These are phyloP conservation scores for honey bee (Apis mellifera) DNA, from an alignment of 1,140 invertebrate species.

Conservation along the genomic window DNA sequence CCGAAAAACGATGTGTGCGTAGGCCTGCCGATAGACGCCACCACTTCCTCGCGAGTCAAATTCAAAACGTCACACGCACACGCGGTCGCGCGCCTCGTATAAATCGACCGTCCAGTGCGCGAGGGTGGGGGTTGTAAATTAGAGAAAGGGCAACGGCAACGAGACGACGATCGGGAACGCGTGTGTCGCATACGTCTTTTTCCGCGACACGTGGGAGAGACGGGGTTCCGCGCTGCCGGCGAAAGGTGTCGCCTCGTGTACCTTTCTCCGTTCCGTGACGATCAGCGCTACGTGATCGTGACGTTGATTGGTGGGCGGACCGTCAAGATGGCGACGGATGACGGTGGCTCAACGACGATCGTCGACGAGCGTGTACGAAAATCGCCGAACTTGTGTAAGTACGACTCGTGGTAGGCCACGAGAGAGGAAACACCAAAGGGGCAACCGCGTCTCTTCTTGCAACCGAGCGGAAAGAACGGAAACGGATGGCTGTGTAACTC, in stretches of 20 bases:
- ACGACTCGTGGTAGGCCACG: slow-evolving; percentile 32
- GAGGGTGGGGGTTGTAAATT: slow-evolving; percentile 1
- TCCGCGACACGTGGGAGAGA: slow-evolving; percentile 44
- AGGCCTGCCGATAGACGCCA: slow-evolving; percentile 39
- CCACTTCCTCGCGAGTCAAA: slow-evolving; percentile 38
- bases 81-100: slow-evolving; percentile 26
- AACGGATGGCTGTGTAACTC: neutral
- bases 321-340: slow-evolving; percentile 63
- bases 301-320: slow-evolving; percentile 55
- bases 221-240: slow-evolving; percentile 33
- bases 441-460: neutral
- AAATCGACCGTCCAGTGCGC: slow-evolving; percentile 29
- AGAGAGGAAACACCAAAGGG: slow-evolving; percentile 11
- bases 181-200: slow-evolving; percentile 48
- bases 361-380: slow-evolving; percentile 39
- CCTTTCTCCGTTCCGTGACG: slow-evolving; percentile 31
- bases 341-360: slow-evolving; percentile 42
- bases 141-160: slow-evolving; percentile 21
- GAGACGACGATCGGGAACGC: slow-evolving; percentile 25
- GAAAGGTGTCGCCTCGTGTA: slow-evolving; percentile 60
- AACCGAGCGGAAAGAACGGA: neutral
- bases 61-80: slow-evolving; percentile 49
- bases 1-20: slow-evolving; percentile 43
- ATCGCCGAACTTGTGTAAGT: slow-evolving; percentile 23
- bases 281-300: slow-evolving; percentile 32